Conservation (phyloP, 2,797 vertebrate species). For the Crocodylus rhombifer region DNA sequence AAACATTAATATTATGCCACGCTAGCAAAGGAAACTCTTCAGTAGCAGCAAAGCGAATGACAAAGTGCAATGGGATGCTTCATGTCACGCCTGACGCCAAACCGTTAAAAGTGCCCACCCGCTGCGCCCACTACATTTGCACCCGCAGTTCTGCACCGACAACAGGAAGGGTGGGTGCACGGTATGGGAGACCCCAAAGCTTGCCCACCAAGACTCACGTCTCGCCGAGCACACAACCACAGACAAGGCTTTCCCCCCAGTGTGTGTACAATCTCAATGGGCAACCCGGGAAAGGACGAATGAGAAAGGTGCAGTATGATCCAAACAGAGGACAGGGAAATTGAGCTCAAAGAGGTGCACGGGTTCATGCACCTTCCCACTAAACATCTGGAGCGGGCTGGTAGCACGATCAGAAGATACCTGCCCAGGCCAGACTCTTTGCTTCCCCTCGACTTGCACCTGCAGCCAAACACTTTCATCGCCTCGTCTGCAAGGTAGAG, state of each 20-base stretch:
- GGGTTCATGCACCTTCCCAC: background rate
- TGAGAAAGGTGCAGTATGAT: background rate
- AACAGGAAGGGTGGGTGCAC: background rate
- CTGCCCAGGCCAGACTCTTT: background rate
- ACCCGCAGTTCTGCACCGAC: conserved; percentile 2
- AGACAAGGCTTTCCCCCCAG: background rate
- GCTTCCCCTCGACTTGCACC: rapidly evolving
- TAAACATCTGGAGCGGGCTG: background rate
- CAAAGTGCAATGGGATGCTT: conserved; percentile 66
- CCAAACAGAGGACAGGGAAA: background rate
- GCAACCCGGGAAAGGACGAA: background rate
- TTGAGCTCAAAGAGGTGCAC: background rate
- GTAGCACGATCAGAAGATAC: background rate
- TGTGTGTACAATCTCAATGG: background rate
- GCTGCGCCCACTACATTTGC: conserved; percentile 34
- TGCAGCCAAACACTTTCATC: background rate
- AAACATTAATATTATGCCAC: conserved; percentile 93
- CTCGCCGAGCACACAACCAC: background rate
- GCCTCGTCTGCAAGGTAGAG: background rate
- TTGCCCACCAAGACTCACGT: background rate
- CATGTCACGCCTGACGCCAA: conserved; percentile 57
- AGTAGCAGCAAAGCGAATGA: conserved; percentile 72
- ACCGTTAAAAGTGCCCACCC: conserved; percentile 45
- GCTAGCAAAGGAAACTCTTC: conserved; percentile 75
- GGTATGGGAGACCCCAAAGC: background rate